Evolutionary conservation across 2,113 vertebrate genomes (phyloP), one percentile per base, ranked within the genome.

Genomic region (Podocnemis expansa): DNA sequence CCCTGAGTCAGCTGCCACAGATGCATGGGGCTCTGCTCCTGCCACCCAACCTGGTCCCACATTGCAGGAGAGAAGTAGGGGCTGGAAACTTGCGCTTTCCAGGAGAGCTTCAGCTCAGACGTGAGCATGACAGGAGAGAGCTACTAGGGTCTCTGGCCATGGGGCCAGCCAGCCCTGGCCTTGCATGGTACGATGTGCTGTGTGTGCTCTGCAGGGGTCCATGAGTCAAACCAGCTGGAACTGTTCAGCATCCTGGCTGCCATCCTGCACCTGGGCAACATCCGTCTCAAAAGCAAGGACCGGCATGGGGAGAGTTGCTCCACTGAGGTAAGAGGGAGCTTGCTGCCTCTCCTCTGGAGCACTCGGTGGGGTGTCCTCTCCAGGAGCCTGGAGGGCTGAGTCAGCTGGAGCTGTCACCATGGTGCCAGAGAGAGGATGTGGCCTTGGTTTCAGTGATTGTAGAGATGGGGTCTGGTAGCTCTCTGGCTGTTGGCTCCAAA

Each of bases 261-360:
- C 86, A 93, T 99, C 93, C 97, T 99, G 43, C 98, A 98, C 87
- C 95, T 98, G 88, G 98, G 98, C 34, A 98, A 98, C 2, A 24
- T 98, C 2, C n/a, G 85, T 78, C 87, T 99, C 90, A 96, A 97
- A 87, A 95, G 96, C 90, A 98, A 95, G 79, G 98, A 98, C 34
- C 94, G 95, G 80, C 94, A 82, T 6, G 98, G 98, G 24, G 98
- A 98, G 2, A 76, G 98, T 24, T 97, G 98, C 96, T 98, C 93
- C 0, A 97, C 98, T 83, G 96, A 98, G 88, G 98, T 98, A 96
- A 93, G 87, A 0, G 5, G 29, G n/a, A 41, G 5, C 73, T 6
- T 2, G 6, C 73, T 6, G 2, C 16, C n/a, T 10, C 8, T 82
- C 3, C 31, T 31, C 79, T 80, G 52, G 12, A 4, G 38, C 73